A percentile compares a stretch with the other conserved stretches of the same genome.
Conservation (phyloP, 2,113 vertebrate genomes). For the Trematocara variabile region DNA sequence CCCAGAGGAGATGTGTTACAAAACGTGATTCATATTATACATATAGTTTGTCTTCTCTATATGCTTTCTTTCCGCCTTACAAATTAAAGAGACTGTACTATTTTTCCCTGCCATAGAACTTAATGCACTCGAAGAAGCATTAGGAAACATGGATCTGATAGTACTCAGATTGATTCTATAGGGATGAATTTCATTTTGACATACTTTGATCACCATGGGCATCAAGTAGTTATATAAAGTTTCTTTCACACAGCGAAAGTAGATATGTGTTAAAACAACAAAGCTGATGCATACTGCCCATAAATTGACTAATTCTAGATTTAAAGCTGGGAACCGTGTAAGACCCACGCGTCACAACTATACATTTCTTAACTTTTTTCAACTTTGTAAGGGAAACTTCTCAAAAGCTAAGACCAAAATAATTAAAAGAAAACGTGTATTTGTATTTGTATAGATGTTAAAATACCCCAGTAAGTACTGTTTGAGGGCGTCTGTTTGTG, state of each 20-base stretch:
- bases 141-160: not conserved
- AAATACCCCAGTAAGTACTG: not conserved
- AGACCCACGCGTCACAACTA: not conserved
- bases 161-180: not conserved
- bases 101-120: not conserved
- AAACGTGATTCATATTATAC: not conserved
- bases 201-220: not conserved
- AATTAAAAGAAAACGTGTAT: not conserved
- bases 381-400: not conserved
- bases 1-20: not conserved
- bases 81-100: not conserved
- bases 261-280: not conserved
- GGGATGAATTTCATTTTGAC: not conserved
- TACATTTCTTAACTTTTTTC: not conserved
- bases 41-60: not conserved
- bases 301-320: not conserved
- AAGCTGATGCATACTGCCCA: not conserved
- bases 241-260: accelerated
- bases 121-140: not conserved
- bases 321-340: accelerated
- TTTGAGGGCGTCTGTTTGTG: not conserved
- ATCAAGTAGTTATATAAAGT: not conserved
- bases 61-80: not conserved
- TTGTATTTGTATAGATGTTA: not conserved
- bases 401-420: not conserved